These are phyloP conservation scores for Podarcis raffonei DNA, from an alignment of 2,113 vertebrate genomes.

Conservation along the genomic window DNA sequence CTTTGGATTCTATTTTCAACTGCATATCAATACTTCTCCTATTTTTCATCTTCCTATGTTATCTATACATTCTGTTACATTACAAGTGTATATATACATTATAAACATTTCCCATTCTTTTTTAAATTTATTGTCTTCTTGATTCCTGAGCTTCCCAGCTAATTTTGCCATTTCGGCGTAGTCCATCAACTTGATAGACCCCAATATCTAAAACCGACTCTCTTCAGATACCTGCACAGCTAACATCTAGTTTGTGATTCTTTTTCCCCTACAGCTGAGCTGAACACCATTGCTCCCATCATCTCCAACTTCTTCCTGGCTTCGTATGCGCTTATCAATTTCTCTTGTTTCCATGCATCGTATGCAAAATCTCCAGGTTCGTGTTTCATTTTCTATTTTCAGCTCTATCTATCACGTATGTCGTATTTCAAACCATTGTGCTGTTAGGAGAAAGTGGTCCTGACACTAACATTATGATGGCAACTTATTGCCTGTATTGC, in stretches of 20 bases:
- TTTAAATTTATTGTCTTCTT: no score
- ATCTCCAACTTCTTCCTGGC: constrained; percentile 99
- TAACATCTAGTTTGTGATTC: background rate
- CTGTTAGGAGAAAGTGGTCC: background rate
- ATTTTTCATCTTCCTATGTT: no score
- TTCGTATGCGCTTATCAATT: constrained; percentile 97
- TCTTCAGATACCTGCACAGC: background rate
- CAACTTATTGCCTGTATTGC: background rate
- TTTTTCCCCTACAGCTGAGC: constrained; percentile 80
- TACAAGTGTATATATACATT: no score
- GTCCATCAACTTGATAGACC: no score
- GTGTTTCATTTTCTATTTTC: constrained; percentile 41
- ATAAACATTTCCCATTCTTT: no score
- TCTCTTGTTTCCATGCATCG: constrained; percentile 98
- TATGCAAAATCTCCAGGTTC: constrained; percentile 97
- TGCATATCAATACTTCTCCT: no score
- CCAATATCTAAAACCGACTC: background rate
- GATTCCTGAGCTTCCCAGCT: no score
- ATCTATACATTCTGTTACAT: no score
- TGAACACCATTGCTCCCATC: constrained; percentile 95
- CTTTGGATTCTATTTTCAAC: no score
- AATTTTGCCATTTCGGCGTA: no score
- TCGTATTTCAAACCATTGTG: background rate
- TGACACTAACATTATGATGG: background rate
- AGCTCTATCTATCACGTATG: background rate